Base-by-base conservation (phyloP, 2,888 invertebrate species). In the Smittia sp. region DNA sequence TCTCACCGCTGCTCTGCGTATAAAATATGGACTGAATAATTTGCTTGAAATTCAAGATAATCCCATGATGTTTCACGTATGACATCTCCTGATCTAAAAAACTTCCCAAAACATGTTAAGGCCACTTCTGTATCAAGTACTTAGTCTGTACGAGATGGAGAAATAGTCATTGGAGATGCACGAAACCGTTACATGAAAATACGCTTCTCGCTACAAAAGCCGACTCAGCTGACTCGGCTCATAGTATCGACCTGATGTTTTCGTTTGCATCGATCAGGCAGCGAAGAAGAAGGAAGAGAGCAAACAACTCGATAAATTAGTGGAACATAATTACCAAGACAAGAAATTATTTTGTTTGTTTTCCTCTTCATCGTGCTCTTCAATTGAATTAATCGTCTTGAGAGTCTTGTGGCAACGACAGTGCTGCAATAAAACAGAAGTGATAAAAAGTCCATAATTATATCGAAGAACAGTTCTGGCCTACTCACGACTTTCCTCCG, bases 361-460 rank as follows among this genome's bases (percentile, higher is more conserved):
- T 58, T 18, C 58, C 58, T 58, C 58, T 18, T n/a, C 52, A n/a
- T 11, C 15, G 52, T 52, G 6, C 15, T 52, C 15, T 15, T 22
- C 58, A 22, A 58, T 58, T 58, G 22, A n/a, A 58, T 58, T 58
- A 58, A 22, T 58, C 58, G 58, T 46, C 32, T 46, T n/a, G 15
- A 46, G 15, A 46, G 46, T 32, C 46, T 46, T 15, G 11, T 22
- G 58, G 18, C 18, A 58, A 18, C 3, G 58, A 2, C 1, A 58
- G 18, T n/a, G 15, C 52, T 6, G 15, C 52, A 52, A 15, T n/a
- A 15, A 52, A 58, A 58, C 58, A 58, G 58, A 58, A 58, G 58
- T 58, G 58, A 58, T 58, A 58, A 58, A 58, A 58, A 58, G 20
- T n/a, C 58, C 22, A 58, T 58, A 58, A 58, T 58, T 58, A n/a